Evolutionary conservation across 1,140 invertebrate species (phyloP).

Genomic region (Pogonomyrmex californicus): DNA sequence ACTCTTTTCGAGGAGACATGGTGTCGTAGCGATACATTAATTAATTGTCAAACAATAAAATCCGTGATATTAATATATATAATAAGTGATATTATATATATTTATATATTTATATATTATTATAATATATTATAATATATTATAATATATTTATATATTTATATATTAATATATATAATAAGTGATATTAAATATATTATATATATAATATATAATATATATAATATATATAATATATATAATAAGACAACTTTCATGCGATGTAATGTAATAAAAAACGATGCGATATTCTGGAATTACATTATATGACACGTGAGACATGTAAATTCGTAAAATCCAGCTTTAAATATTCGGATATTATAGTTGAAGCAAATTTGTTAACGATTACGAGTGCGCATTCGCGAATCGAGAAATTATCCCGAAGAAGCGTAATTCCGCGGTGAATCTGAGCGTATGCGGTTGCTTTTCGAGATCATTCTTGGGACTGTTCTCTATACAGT

Average conservation of each 20-base stretch:
- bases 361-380: neutral
- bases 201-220: too few relatives aligned
- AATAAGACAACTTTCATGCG: neutral
- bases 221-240: too few relatives aligned
- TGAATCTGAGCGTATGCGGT: neutral
- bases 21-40: neutral
- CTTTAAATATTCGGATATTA: neutral
- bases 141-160: too few relatives aligned
- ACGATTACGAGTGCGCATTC: neutral
- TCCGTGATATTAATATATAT: too few relatives aligned
- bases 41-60: neutral
- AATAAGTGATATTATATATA: too few relatives aligned
- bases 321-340: neutral
- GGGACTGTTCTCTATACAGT: neutral
- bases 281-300: neutral
- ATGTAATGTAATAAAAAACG: neutral
- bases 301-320: neutral
- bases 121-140: too few relatives aligned
- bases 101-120: too few relatives aligned
- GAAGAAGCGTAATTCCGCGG: neutral
- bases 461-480: neutral
- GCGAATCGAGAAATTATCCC: neutral
- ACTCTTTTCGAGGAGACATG: slow-evolving; percentile 20
- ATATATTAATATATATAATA: too few relatives aligned
- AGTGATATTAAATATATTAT: too few relatives aligned